Evolutionary conservation across 2,888 invertebrate species (phyloP).

Genomic region (Tetheella fluctuosa): DNA sequence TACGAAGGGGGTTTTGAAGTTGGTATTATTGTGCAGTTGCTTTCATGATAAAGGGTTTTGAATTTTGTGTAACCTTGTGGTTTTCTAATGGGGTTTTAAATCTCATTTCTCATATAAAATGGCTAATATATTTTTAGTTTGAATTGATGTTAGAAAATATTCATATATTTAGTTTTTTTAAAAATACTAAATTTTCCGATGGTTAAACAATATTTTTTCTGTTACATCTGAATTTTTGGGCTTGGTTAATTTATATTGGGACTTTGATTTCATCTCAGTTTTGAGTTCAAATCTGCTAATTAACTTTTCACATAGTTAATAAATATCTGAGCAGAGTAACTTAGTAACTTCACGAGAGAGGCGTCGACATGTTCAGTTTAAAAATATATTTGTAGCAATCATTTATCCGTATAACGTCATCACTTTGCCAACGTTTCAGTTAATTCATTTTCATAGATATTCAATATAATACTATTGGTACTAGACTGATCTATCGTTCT

Average conservation of each 20-base stretch:
- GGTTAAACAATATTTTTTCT: too few species aligned
- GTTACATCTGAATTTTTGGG: too few species aligned
- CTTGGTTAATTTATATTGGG: too few species aligned
- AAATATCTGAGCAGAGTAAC: constrained; percentile 39
- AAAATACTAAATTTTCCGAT: too few species aligned
- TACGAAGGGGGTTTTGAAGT: constrained; percentile 35
- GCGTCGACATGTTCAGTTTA: constrained; percentile 41
- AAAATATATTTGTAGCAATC: constrained; percentile 35
- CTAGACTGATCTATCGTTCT: not conserved
- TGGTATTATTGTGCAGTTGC: constrained; percentile 19
- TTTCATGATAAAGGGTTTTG: constrained; percentile 1
- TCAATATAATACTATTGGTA: not conserved
- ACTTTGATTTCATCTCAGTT: too few species aligned
- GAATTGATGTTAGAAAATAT: too few species aligned
- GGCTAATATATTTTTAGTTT: not conserved
- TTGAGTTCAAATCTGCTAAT: too few species aligned
- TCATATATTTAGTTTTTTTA: too few species aligned
- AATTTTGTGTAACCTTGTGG: not conserved
- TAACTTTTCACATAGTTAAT: constrained; percentile 21
- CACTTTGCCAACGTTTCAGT: constrained; percentile 27
- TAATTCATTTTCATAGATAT: constrained; percentile 22
- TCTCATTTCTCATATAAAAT: not conserved
- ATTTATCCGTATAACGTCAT: constrained; percentile 32
- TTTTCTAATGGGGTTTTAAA: not conserved
- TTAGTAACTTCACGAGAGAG: constrained; percentile 35